Evolutionary conservation across 2,797 vertebrate species (phyloP).

Genomic region (Arremon aurantiirostris): DNA sequence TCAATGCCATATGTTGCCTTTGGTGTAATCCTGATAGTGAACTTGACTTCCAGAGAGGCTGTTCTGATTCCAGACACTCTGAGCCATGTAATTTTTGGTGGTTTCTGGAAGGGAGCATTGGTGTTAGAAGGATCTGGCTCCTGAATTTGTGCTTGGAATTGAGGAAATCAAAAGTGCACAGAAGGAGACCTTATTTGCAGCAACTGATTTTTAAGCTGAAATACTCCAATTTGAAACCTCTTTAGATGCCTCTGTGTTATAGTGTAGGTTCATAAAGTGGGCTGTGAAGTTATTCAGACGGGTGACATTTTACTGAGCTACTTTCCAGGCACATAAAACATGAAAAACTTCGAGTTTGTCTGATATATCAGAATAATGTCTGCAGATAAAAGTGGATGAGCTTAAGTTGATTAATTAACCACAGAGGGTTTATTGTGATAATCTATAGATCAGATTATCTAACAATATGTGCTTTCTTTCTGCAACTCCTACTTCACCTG

Average conservation of each 20-base stretch:
- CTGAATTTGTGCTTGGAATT: not conserved
- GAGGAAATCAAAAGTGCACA: accelerated
- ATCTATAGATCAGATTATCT: not conserved
- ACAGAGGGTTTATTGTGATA: not conserved
- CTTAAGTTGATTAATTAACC: not conserved
- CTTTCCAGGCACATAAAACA: not conserved
- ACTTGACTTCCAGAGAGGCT: not conserved
- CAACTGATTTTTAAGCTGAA: not conserved
- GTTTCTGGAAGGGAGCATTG: not conserved
- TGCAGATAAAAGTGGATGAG: not conserved
- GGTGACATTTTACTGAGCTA: not conserved
- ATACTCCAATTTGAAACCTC: not conserved
- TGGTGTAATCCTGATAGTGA: not conserved
- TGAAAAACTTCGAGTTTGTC: not conserved
- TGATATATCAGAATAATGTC: not conserved
- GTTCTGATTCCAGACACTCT: not conserved
- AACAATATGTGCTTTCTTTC: not conserved
- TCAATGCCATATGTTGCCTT: accelerated
- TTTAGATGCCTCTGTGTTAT: not conserved
- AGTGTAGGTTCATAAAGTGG: not conserved
- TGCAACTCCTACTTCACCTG: not conserved
- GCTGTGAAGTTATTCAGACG: not conserved
- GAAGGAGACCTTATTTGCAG: not conserved
- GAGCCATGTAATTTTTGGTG: not conserved
- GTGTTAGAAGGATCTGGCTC: not conserved